Base-by-base conservation (phyloP, 2,113 vertebrate species). In the Orycteropus afer region DNA sequence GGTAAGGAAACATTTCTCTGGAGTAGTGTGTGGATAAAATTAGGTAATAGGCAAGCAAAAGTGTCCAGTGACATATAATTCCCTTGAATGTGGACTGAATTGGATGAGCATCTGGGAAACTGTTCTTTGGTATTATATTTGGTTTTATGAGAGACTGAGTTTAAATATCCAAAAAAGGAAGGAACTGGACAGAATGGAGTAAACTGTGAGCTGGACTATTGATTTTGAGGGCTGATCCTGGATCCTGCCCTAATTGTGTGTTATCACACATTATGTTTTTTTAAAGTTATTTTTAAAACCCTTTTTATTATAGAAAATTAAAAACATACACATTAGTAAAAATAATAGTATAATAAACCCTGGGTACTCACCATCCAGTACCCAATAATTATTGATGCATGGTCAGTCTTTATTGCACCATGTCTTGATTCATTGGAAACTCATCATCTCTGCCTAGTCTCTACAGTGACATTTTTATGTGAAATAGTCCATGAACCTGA, bases 381-480 rank as follows among this genome's bases (percentile, higher is more conserved):
- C 45, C 29, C 29, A 51, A 37, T 29, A 67, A 2, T 93, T 47
- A 87, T 67, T 47, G 42, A 9, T 47, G 29, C 86, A 29, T 57
- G 69, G 45, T 7, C 34, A 81, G 55, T 80, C 42, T 91, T 91
- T 45, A 37, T 49, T 69, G 49, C 0, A 49, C 9, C 55, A 32
- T 40, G 27, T 86, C 73, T 34, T 49, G 69, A 51, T 79, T 94
- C 73, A 81, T 69, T 90, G 78, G 63, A 96, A 95, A 85, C 5
- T 11, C 20, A 49, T 92, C 81, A 61, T 55, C 34, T 88, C 57
- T 86, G 49, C 47, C 20, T 78, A 10, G 14, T 90, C 14, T 84
- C 45, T 12, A 73, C 51, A 45, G 47, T 49, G 57, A 12, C 10
- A 51, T n/a, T 81, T 85, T 85, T 55, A 42, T 34, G 6, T 78